Evolutionary conservation across 2,113 vertebrate species (phyloP), one percentile per base, ranked within the genome.

Genomic region (Otolemur garnettii): DNA sequence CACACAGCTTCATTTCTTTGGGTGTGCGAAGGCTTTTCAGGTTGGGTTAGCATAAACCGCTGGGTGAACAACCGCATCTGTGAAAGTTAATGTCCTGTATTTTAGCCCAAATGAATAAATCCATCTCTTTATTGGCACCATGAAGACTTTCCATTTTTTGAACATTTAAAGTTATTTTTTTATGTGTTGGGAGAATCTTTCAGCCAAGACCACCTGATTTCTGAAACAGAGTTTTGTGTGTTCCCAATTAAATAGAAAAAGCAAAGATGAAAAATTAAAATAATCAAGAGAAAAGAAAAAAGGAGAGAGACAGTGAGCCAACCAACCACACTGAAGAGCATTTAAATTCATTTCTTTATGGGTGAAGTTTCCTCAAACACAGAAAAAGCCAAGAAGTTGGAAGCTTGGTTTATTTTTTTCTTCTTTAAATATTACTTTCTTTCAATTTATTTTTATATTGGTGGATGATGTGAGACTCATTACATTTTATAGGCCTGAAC

Each of bases 401-500:
- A 98, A 97, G 92, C 87, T 98, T 96, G 74, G 74, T 83, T 98
- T 97, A 86, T 90, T 62, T 82, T 89, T 94, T 87, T 69, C 53
- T 77, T 92, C 96, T 95, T 55, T 92, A 97, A 98, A 97, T 98
- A 95, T 97, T 92, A 59, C 97, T 95, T 97, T 98, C 96, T 83
- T 97, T 95, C 97, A 93, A 96, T 94, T 93, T 97, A 95, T 97
- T 81, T 98, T 98, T 97, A 93, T 98, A 98, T 98, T 96, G 97
- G 97, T 92, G 98, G 97, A 98, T 98, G 98, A 98, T 98, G 98
- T 98, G 98, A 98, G 97, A 98, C 98, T 98, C 98, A 98, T 98
- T 98, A 98, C 93, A 97, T 98, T 99, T 99, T 99, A 99, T 97
- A 98, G 97, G 93, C 96, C 93, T 98, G 98, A 97, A 98, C 98